Base-by-base conservation (phyloP, 2,888 invertebrate species). In the Ophion ellenae region DNA sequence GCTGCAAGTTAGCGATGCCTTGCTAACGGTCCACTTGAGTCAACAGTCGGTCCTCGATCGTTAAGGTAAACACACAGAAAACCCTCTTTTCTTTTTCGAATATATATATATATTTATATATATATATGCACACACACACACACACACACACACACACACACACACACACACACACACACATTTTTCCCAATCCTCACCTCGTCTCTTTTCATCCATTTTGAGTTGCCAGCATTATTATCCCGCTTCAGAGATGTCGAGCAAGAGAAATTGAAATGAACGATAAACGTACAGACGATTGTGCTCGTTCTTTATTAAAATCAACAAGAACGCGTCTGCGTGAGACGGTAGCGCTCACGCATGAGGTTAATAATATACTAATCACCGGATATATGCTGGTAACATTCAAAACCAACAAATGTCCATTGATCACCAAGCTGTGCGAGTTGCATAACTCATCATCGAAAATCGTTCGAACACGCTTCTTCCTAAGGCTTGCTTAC, bases 1-100 rank as follows among this genome's bases (percentile, higher is more conserved):
- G 86, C 77, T 88, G 82, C 86, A 80, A 88, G 89, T 90, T 90
- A 90, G 91, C 90, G 88, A 89, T 89, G 90, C 88, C 89, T 89
- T 89, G 90, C 90, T 91, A 91, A 91, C 90, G 88, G 90, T 89
- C 89, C 91, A 90, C 91, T 91, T 90, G 90, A 90, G 89, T 91
- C 89, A 91, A 91, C 91, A 90, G 89, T 89, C 90, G 89, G 84
- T 85, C 89, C 88, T 66, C 81, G 90, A 91, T 90, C 90, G 90
- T 91, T 89, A 89, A 87, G 87, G 87, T 90, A 90, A 91, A 91
- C 91, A 90, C 89, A 87, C 86, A 82, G 57, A 36, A 45, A 85
- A 85, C 81, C 85, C 80, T 83, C 79, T 78, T 77, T 82, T 73
- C 57, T 20, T 20, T 77, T 61, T 69, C 67, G 61, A 45, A 32